Base-by-base conservation (phyloP, 2,113 vertebrate genomes). In the Polypterus senegalus region DNA sequence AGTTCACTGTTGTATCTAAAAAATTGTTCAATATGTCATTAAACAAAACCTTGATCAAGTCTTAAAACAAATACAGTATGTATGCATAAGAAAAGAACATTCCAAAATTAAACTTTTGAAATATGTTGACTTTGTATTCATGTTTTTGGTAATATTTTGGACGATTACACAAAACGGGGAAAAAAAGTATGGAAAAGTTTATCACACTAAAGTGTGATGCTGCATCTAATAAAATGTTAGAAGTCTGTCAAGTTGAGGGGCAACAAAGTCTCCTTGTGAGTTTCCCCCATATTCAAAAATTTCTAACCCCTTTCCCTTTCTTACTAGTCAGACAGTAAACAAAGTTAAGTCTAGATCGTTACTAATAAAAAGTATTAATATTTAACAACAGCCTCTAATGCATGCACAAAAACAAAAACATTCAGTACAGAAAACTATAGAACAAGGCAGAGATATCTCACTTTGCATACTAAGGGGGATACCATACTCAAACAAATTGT, bases 391-490 rank as follows among this genome's bases (percentile, higher is more conserved):
- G 63, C 53, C 61, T 51, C 47, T 64, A 72, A 70, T 65, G 60
- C 90, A 92, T 92, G 92, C 92, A 91, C 82, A 79, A 86, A 86
- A 81, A 76, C 83, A 81, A 85, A 74, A 78, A 79, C 80, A 83
- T 73, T 77, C 56, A 80, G 80, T 67, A 62, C 53, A 75, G 27
- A 27, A 27, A 57, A 61, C 61, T 57, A 52, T 7, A 67, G 56
- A 64, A 59, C 54, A 72, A 72, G 70, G 64, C 47, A 27, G 52
- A 68, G 58, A 57, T 65, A 61, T 66, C 46, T 67, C 58, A 61
- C 46, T 60, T 69, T 69, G 69, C 62, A 66, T 58, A 45, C 64
- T 64, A 70, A 53, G 68, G 66, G 46, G 58, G 61, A 58, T 58
- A 64, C 47, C 63, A 61, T 60, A 58, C 68, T 61, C 61, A 79